These are phyloP conservation scores for Laterallus jamaicensis DNA, from an alignment of 2,113 vertebrate genomes.

Conservation along the genomic window DNA sequence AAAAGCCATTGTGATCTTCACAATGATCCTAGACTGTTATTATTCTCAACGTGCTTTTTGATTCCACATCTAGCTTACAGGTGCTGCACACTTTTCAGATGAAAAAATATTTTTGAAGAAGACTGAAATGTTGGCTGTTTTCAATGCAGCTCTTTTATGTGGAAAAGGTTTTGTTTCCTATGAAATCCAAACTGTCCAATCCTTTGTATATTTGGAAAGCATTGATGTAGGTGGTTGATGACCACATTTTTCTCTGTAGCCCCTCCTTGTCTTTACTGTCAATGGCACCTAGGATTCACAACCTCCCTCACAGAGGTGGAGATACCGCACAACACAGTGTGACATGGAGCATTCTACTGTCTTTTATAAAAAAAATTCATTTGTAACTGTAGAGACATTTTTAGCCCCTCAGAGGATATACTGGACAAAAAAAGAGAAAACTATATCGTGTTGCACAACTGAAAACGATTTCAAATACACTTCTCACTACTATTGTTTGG, in stretches of 20 bases:
- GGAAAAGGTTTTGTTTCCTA: not conserved
- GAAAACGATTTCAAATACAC: conserved; percentile 19
- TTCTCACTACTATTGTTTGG: not conserved
- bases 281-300: not conserved
- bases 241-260: not conserved
- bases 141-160: not conserved
- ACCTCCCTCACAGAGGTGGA: not conserved
- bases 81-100: not conserved
- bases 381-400: not conserved
- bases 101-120: not conserved
- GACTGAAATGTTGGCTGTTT: not conserved
- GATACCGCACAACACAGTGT: not conserved
- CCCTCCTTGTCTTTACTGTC: not conserved
- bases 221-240: not conserved
- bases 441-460: not conserved
- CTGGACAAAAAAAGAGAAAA: not conserved
- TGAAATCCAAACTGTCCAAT: not conserved
- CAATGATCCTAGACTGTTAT: not conserved
- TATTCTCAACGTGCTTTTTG: not conserved
- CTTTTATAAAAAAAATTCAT: not conserved
- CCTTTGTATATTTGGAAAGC: not conserved
- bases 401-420: not conserved
- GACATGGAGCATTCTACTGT: not conserved
- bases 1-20: not conserved
- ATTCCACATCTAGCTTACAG: not conserved